Evolutionary conservation across 2,888 invertebrate genomes (phyloP).

Genomic region (Hydropsyche betteni): DNA sequence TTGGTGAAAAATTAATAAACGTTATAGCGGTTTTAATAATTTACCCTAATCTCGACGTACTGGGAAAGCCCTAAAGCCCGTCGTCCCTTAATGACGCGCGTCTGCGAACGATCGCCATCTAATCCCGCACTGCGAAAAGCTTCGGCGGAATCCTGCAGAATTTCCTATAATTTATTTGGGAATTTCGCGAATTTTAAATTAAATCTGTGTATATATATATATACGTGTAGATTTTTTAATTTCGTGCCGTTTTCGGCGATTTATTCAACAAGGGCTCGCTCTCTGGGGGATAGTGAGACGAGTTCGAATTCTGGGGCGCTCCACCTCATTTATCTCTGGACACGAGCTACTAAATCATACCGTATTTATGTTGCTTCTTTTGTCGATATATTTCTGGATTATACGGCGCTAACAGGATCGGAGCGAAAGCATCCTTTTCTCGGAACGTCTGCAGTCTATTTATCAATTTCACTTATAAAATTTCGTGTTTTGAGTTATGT

Average conservation of each 20-base stretch:
- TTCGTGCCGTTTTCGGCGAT: too few species aligned
- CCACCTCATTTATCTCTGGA: not conserved
- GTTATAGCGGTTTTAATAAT: not conserved
- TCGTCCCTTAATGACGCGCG: conserved; percentile 17
- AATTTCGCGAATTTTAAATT: too few species aligned
- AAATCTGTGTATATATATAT: too few species aligned
- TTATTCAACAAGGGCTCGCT: too few species aligned
- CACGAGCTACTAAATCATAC: conserved; percentile 24
- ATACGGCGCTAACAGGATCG: conserved; percentile 28
- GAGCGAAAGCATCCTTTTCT: not conserved
- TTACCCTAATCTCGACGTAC: conserved; percentile 4
- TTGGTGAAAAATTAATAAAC: not conserved
- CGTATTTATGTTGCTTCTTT: conserved; percentile 15
- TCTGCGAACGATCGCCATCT: too few species aligned
- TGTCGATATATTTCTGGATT: conserved; percentile 27
- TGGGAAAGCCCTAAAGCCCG: conserved; percentile 11
- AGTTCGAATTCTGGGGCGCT: conserved; percentile 21
- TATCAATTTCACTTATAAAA: too few species aligned
- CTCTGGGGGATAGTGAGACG: not conserved
- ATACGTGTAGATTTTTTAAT: too few species aligned
- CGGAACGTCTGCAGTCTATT: too few species aligned
- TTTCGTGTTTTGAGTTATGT: too few species aligned
- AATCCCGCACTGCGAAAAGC: too few species aligned
- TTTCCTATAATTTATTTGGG: too few species aligned
- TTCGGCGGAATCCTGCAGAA: too few species aligned